Percentiles rank a stretch among this genome's conserved stretches.
These are phyloP conservation scores for Asteroscopus sphinx DNA, from an alignment of 2,888 invertebrate species.

Conservation along the genomic window DNA sequence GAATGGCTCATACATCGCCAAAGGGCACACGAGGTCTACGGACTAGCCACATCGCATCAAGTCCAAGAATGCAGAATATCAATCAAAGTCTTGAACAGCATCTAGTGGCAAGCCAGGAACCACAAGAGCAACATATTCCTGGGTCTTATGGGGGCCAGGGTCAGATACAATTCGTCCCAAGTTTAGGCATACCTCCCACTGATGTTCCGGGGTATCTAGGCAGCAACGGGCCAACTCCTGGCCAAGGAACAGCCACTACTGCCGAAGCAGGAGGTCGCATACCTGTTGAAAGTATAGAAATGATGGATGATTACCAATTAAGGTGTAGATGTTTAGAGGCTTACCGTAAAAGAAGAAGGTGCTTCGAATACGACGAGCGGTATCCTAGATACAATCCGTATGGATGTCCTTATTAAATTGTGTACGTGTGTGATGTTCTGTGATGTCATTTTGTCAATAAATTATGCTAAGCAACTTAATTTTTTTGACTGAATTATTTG, in stretches of 20 bases:
- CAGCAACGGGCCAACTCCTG: not conserved
- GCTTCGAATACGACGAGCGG: slow-evolving; percentile 3
- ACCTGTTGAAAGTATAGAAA: slow-evolving; percentile 6
- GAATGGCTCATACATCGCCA: not conserved
- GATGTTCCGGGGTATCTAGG: not conserved
- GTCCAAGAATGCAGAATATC: slow-evolving; percentile 19
- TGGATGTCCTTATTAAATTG: slow-evolving; percentile 17
- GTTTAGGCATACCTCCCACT: not conserved
- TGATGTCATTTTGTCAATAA: slow-evolving; percentile 29
- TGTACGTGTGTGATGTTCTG: slow-evolving; percentile 15
- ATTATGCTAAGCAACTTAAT: slow-evolving; percentile 5
- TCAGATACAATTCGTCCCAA: not conserved
- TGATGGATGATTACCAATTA: not conserved
- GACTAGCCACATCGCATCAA: not conserved
- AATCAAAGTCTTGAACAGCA: slow-evolving; percentile 14
- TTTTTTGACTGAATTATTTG: too few relatives aligned
- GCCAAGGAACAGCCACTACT: slow-evolving; percentile 9
- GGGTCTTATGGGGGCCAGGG: not conserved
- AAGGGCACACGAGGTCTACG: not conserved
- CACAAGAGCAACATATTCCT: not conserved
- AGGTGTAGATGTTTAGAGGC: slow-evolving; percentile 39
- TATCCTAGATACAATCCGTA: not conserved
- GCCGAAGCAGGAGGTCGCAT: not conserved
- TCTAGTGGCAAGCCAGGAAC: not conserved
- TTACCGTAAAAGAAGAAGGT: slow-evolving; percentile 11